Evolutionary conservation across 1,140 invertebrate species (phyloP), one percentile per base, ranked within the genome.

Genomic region (Bombus waltoni): DNA sequence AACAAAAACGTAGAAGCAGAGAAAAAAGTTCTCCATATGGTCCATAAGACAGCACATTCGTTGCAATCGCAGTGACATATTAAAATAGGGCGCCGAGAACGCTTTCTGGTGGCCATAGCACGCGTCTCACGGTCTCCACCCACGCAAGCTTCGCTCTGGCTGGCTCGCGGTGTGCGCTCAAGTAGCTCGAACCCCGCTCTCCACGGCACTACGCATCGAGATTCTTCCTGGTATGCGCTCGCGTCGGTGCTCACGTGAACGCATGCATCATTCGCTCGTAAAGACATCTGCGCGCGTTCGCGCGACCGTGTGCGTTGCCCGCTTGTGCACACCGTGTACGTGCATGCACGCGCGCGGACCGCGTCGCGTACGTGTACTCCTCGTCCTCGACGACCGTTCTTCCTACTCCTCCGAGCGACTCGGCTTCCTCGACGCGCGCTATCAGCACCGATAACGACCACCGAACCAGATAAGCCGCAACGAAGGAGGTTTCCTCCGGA

Each of bases 161-260:
- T 71, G 35, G 32, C 62, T 66, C 81, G 84, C 66, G 68, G 35
- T 47, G 53, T 57, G 53, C 44, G 78, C 42, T 68, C 53, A 53
- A 80, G 78, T 42, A 75, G 65, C 35, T 38, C 85, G 68, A 66
- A 79, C 42, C 5, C 62, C 72, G 86, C 77, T 88, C 82, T 85
- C 79, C 78, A 42, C 65, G 81, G 85, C 71, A 74, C 68, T 71
- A 77, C 77, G 83, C 83, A 59, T 85, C 88, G 79, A 87, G 85
- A 91, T 88, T 91, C 91, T 91, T 91, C 88, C 86, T 91, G 89
- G 89, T 91, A 89, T 87, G 89, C 84, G 88, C 73, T 53, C 73
- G 73, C 83, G 73, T 82, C 87, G 83, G 65, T 89, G 75, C 81
- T 81, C 89, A 87, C 86, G 88, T 91, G 86, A 83, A 91, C 84